Evolutionary conservation across 2,113 vertebrate species (phyloP).

Genomic region (Sterna hirundo): DNA sequence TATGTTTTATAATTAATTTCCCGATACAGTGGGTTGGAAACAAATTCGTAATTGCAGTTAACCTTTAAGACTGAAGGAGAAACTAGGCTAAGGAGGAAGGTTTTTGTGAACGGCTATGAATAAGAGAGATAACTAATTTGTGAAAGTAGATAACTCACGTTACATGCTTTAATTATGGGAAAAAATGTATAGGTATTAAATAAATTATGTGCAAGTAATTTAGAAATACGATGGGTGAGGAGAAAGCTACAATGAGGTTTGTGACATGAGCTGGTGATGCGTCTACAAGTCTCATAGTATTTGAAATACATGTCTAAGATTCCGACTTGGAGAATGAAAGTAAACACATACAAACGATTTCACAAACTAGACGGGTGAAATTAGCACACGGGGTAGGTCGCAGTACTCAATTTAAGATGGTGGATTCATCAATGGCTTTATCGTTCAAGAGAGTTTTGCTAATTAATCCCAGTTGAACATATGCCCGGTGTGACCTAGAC

Average conservation of each 20-base stretch:
- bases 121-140: neutral
- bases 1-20: neutral
- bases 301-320: neutral
- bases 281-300: neutral
- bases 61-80: constrained; percentile 24
- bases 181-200: neutral
- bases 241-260: neutral
- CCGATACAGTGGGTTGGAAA: neutral
- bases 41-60: neutral
- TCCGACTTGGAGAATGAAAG: neutral
- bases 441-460: neutral
- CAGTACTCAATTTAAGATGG: neutral
- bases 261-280: neutral
- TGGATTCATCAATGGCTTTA: neutral
- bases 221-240: neutral
- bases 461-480: neutral
- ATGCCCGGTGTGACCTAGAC: fast-evolving
- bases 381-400: neutral
- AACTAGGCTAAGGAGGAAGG: neutral
- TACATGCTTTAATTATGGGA: neutral
- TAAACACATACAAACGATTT: too few relatives aligned
- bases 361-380: neutral
- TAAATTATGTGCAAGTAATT: neutral
- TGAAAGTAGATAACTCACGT: neutral
- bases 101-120: neutral